Percentiles rank a stretch among this genome's conserved stretches.
Conservation (phyloP, 2,113 vertebrate species). For the Phalacrocorax aristotelis region DNA sequence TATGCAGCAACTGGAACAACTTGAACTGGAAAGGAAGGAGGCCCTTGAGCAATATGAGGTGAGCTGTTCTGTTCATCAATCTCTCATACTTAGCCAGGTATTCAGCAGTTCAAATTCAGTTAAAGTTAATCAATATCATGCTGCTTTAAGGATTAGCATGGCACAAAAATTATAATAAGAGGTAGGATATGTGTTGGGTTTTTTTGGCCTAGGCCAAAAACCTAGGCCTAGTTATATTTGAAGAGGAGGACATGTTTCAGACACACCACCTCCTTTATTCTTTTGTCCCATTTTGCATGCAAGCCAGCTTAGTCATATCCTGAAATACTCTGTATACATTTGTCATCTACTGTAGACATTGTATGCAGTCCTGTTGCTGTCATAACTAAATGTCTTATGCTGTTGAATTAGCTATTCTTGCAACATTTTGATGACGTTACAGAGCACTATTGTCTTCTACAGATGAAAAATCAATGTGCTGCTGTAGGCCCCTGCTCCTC, state of each 20-base stretch:
- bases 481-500: neutral
- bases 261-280: neutral
- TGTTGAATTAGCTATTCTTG: neutral
- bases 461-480: neutral
- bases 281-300: neutral
- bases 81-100: neutral
- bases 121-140: neutral
- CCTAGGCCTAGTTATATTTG: neutral
- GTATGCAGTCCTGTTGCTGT: neutral
- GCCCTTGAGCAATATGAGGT: slow-evolving; percentile 94
- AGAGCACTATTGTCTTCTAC: neutral
- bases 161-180: neutral
- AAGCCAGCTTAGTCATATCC: neutral
- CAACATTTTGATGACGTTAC: neutral
- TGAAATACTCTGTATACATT: neutral
- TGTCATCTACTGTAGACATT: neutral
- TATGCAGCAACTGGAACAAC: slow-evolving; percentile 87
- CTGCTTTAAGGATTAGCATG: neutral
- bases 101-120: neutral
- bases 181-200: neutral
- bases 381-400: neutral
- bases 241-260: neutral
- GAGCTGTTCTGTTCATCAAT: neutral
- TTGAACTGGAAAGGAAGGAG: slow-evolving; percentile 86
- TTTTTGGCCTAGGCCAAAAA: neutral